These are phyloP conservation scores for Calonectris borealis DNA, from an alignment of 2,113 vertebrate genomes.

Conservation along the genomic window DNA sequence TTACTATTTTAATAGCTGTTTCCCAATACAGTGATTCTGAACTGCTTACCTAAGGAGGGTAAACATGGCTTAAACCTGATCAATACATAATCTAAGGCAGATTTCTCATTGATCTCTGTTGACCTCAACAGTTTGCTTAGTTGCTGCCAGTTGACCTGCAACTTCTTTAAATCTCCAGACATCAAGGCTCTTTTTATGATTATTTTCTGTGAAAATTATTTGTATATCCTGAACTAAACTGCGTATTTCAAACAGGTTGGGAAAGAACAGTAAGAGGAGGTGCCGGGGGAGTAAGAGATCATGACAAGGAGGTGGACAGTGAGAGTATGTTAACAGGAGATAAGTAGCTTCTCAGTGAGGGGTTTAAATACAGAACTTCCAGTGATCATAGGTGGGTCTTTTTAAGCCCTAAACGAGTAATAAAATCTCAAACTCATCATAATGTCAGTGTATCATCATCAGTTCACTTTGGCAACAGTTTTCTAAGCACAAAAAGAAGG, in stretches of 20 bases:
- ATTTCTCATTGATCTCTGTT: not conserved
- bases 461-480: not conserved
- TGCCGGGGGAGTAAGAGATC: not conserved
- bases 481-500: not conserved
- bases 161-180: not conserved
- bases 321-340: not conserved
- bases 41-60: not conserved
- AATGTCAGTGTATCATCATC: not conserved
- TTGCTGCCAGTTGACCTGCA: not conserved
- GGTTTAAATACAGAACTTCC: not conserved
- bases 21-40: not conserved
- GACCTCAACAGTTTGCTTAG: not conserved
- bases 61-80: not conserved
- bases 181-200: not conserved
- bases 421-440: not conserved
- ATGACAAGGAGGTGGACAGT: not conserved
- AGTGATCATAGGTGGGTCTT: not conserved
- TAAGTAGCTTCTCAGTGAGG: not conserved
- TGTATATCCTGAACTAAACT: not conserved
- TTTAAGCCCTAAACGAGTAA: not conserved
- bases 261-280: not conserved
- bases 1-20: not conserved
- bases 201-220: not conserved
- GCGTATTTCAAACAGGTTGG: not conserved
- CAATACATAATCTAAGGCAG: not conserved